Base-by-base conservation (phyloP, 2,797 vertebrate genomes). In the Pygocentrus nattereri region DNA sequence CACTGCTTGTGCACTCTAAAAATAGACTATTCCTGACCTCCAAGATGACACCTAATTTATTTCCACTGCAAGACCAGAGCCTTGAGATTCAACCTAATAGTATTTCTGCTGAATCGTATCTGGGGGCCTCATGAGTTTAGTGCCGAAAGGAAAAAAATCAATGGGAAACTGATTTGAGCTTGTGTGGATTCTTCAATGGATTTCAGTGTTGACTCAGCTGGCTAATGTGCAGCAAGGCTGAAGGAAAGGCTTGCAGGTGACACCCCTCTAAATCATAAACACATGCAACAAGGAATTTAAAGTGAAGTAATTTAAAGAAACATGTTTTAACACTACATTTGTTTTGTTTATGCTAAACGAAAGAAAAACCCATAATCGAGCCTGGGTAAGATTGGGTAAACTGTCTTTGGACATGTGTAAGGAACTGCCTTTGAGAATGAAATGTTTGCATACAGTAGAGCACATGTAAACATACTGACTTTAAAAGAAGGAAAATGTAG, bases 11-110 rank as follows among this genome's bases (percentile, higher is more conserved):
- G 70, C 21, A 31, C n/a, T 61, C 64, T 58, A 82, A 82, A 47
- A 81, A 84, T 73, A 82, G 72, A 67, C 79, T 49, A n/a, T 7
- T 75, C 23, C 58, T 65, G 82, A 68, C 75, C 71, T 86, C 65
- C 58, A 27, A 31, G 44, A 38, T 64, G 65, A 58, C 21, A 44
- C 31, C 50, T 38, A 54, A 74, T 87, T 73, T 59, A 84, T 83
- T 76, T 76, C 44, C 54, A 56, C 23, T 21, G 71, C 5, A 70
- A 81, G 31, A 75, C 16, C 54, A 38, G 25, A 61, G 58, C 58
- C 58, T 61, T 30, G 58, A 61, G 58, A 61, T 30, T 30, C 15
- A 1, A 27, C 11, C 3, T 4, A 61, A 30, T 58, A 61, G 58
- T 23, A 61, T 58, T 27, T 61, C 25, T 61, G 11, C 11, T 25